Evolutionary conservation across 2,888 invertebrate genomes (phyloP).

Genomic region (Molorchus minor): DNA sequence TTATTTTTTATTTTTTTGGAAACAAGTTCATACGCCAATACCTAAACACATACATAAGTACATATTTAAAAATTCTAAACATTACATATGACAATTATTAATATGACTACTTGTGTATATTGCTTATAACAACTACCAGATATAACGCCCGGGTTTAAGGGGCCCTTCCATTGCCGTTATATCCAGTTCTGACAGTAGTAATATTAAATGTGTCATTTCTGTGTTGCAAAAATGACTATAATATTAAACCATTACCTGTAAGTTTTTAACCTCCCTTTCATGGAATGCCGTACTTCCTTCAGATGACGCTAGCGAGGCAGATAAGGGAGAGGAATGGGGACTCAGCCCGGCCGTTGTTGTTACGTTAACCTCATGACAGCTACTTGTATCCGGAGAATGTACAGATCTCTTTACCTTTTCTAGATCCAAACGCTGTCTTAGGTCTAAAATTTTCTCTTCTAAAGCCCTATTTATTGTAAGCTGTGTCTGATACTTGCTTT

Average conservation of each 20-base stretch:
- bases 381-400: constrained; percentile 62
- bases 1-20: too few relatives aligned
- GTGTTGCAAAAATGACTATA: too few relatives aligned
- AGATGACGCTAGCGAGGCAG: constrained; percentile 71
- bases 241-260: constrained; percentile 67
- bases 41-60: too few relatives aligned
- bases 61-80: too few relatives aligned
- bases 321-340: constrained; percentile 69
- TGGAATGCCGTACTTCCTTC: constrained; percentile 63
- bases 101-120: too few relatives aligned
- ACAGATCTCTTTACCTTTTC: constrained; percentile 46
- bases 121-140: too few relatives aligned
- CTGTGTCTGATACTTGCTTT: constrained; percentile 68
- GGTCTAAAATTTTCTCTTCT: constrained; percentile 67
- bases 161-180: too few relatives aligned
- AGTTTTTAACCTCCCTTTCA: constrained; percentile 69
- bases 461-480: constrained; percentile 66
- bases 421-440: constrained; percentile 61
- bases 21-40: too few relatives aligned
- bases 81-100: too few relatives aligned
- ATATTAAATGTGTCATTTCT: too few relatives aligned
- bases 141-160: too few relatives aligned
- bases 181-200: too few relatives aligned
- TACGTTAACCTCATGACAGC: constrained; percentile 66
- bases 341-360: constrained; percentile 61